A percentile compares a stretch with the other conserved stretches of the same genome.
These are phyloP conservation scores for Mionectes macconnelli DNA, from an alignment of 2,113 vertebrate genomes.

Conservation along the genomic window DNA sequence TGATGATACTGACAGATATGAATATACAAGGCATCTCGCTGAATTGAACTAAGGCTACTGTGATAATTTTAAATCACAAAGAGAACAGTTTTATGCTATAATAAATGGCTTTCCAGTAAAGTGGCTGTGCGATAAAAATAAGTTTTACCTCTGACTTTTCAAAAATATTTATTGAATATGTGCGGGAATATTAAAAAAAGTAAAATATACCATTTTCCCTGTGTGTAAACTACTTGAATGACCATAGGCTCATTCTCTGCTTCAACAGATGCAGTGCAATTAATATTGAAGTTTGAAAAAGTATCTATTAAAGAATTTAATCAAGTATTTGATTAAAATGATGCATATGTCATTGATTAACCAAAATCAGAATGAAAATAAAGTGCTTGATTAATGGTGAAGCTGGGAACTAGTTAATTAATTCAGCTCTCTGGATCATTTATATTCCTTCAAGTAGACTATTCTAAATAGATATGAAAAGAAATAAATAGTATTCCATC, in stretches of 20 bases:
- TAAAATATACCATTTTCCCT: not conserved
- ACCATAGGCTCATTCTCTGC: not conserved
- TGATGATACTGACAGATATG: not conserved
- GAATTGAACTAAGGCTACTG: not conserved
- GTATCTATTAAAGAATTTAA: conserved; percentile 1
- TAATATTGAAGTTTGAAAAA: not conserved
- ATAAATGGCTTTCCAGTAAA: not conserved
- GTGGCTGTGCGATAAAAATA: not conserved
- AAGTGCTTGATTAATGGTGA: conserved; percentile 5
- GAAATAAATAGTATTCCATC: not conserved
- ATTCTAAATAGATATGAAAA: not conserved
- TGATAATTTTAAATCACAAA: not conserved
- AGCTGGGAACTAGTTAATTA: not conserved
- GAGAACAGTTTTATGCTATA: not conserved
- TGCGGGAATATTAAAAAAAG: not conserved
- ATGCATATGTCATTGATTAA: conserved; percentile 22
- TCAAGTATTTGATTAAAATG: conserved; percentile 36
- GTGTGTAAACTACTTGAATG: not conserved
- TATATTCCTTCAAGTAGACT: not conserved
- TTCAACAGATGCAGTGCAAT: not conserved
- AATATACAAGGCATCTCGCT: not conserved
- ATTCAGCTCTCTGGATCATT: not conserved
- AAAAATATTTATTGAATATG: not conserved
- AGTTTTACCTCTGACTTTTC: not conserved
- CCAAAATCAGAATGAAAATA: conserved; percentile 18